phyloP scores from a whole-genome alignment of 1,140 invertebrate genomes.

The Helicoverpa armigera region DNA sequence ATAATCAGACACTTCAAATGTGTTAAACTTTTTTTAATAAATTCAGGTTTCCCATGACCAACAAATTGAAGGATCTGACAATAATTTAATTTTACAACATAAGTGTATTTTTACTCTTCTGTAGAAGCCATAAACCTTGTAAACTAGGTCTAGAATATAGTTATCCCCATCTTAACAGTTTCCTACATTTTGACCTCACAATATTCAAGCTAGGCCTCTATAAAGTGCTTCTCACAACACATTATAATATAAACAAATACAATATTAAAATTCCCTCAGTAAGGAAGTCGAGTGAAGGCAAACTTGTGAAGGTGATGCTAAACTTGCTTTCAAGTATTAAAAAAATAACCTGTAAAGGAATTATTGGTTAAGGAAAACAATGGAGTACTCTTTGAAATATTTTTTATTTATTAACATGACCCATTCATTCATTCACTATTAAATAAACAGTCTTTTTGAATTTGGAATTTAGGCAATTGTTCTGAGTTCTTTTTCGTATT shows the following conservation, averaged over 20 bases:
- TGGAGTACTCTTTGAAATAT: background rate
- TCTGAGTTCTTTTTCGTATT: constrained; percentile 84
- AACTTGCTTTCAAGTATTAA: background rate
- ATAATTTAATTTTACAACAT: no score
- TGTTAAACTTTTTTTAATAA: no score
- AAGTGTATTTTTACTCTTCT: no score
- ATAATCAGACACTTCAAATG: no score
- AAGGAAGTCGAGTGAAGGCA: constrained; percentile 11
- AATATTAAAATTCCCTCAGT: background rate
- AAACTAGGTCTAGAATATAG: background rate
- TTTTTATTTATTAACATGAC: background rate
- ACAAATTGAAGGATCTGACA: no score
- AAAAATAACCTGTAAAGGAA: background rate
- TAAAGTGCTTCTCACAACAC: background rate
- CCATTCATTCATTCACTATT: no score
- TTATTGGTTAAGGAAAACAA: background rate
- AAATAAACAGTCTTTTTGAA: background rate
- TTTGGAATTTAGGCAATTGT: background rate
- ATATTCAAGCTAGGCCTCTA: background rate
- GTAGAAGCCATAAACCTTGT: background rate
- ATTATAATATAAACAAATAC: constrained; percentile 12
- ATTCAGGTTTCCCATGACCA: no score
- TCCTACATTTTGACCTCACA: constrained; percentile 3
- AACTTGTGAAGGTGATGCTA: constrained; percentile 19
- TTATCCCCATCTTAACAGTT: background rate